Conservation (phyloP, 2,113 vertebrate species). For the Channa argus region DNA sequence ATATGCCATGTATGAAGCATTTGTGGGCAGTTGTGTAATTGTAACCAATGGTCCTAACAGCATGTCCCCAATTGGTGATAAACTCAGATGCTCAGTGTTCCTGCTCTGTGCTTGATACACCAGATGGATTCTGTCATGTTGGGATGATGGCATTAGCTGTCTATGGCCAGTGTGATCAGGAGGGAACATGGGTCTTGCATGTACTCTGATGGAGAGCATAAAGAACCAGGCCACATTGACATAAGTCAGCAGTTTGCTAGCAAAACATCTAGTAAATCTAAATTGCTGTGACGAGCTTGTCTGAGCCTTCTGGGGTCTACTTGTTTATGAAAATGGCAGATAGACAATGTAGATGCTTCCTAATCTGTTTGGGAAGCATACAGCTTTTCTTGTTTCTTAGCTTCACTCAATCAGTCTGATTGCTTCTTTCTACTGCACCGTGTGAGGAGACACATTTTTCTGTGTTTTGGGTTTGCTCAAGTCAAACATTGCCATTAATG, state of each 20-base stretch:
- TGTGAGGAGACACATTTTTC: too few species aligned
- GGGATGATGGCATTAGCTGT: constrained; percentile 55
- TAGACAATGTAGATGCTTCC: constrained; percentile 20
- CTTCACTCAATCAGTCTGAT: too few species aligned
- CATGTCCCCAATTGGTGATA: constrained; percentile 55
- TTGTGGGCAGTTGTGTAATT: constrained; percentile 68
- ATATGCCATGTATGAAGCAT: constrained; percentile 38
- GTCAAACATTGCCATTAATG: constrained; percentile 8
- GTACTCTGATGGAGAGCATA: constrained; percentile 11
- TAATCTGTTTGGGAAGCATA: constrained; percentile 39
- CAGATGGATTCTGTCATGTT: constrained; percentile 68
- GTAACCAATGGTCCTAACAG: constrained; percentile 73
- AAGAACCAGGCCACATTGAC: constrained; percentile 21
- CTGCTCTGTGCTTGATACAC: constrained; percentile 30
- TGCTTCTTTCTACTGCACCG: too few species aligned
- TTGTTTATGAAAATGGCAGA: not conserved
- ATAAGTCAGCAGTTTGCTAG: not conserved
- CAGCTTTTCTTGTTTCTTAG: constrained; percentile 18
- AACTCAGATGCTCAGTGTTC: constrained; percentile 39
- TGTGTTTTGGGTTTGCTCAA: constrained; percentile 1
- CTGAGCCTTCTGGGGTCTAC: not conserved
- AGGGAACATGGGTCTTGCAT: constrained; percentile 16
- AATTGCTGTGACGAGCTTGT: constrained; percentile 2
- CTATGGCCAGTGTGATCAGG: constrained; percentile 5
- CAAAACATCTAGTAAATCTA: too few species aligned